Percentiles rank a stretch among this genome's conserved stretches.
phyloP scores from a whole-genome alignment of 2,797 vertebrate species.

The Ambastaia sidthimunki region DNA sequence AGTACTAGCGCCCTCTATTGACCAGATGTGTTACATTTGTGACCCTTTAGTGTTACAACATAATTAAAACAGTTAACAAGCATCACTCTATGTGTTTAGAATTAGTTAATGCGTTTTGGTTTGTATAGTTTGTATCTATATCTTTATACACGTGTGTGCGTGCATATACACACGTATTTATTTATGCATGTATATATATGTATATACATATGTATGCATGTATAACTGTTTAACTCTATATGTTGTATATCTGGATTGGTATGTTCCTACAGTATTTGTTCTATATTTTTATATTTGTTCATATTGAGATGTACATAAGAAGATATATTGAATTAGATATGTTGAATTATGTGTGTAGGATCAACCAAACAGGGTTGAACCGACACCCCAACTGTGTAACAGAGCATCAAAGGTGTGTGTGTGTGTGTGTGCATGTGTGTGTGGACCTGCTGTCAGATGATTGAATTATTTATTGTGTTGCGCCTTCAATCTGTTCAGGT shows the following conservation, averaged over 20 bases:
- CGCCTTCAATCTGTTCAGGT: conserved; percentile 61
- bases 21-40: conserved; percentile 20
- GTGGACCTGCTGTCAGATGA: conserved; percentile 55
- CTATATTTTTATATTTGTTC: not conserved
- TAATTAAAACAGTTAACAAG: not conserved
- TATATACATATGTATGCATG: too few species aligned
- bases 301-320: not conserved
- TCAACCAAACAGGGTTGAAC: conserved; percentile 27
- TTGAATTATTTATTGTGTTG: conserved; percentile 62
- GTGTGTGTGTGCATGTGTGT: conserved; percentile 29
- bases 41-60: not conserved
- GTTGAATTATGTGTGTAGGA: conserved; percentile 20
- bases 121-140: too few species aligned
- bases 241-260: too few species aligned
- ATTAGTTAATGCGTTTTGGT: too few species aligned
- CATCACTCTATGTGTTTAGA: not conserved
- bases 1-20: conserved; percentile 80
- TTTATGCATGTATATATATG: too few species aligned
- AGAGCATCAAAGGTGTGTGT: conserved; percentile 80
- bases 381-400: conserved; percentile 78
- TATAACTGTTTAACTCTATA: too few species aligned
- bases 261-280: too few species aligned
- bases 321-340: conserved; percentile 4
- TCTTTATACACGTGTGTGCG: too few species aligned
- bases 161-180: too few species aligned